These are phyloP conservation scores for Onychorhynchus coronatus DNA, from an alignment of 2,113 vertebrate genomes.

Conservation along the genomic window DNA sequence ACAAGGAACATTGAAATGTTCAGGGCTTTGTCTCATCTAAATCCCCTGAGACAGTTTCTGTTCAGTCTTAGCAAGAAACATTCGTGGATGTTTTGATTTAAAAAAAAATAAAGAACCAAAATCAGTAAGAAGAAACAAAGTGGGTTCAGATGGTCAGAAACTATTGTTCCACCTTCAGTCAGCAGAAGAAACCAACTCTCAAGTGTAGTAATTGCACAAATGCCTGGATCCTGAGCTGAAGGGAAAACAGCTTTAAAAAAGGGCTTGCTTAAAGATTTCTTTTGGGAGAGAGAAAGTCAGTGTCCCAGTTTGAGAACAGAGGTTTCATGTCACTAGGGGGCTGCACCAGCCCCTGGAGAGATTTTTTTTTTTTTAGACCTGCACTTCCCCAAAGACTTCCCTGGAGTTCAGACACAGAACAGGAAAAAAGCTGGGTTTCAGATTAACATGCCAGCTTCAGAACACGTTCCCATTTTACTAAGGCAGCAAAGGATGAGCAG, in stretches of 20 bases:
- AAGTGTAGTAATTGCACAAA: background rate
- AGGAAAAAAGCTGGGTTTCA: background rate
- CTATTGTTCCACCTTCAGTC: background rate
- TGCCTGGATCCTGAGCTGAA: background rate
- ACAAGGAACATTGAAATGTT: background rate
- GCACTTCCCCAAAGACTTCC: background rate
- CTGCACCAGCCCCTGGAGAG: background rate
- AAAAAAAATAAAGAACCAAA: background rate
- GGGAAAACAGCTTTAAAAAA: background rate
- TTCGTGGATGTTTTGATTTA: background rate
- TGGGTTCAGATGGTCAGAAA: background rate
- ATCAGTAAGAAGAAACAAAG: background rate
- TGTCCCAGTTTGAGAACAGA: background rate
- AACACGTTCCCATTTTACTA: background rate
- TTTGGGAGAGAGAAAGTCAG: background rate
- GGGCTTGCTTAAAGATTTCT: background rate
- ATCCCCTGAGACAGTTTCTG: background rate
- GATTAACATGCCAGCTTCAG: background rate
- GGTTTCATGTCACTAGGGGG: fast-evolving
- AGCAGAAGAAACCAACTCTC: background rate
- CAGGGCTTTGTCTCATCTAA: background rate
- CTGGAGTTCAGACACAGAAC: background rate
- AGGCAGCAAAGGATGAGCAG: background rate
- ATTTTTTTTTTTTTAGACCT: background rate
- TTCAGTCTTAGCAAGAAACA: background rate